Evolutionary conservation across 2,888 invertebrate species (phyloP).

Genomic region (Alviniconcha strummeri): DNA sequence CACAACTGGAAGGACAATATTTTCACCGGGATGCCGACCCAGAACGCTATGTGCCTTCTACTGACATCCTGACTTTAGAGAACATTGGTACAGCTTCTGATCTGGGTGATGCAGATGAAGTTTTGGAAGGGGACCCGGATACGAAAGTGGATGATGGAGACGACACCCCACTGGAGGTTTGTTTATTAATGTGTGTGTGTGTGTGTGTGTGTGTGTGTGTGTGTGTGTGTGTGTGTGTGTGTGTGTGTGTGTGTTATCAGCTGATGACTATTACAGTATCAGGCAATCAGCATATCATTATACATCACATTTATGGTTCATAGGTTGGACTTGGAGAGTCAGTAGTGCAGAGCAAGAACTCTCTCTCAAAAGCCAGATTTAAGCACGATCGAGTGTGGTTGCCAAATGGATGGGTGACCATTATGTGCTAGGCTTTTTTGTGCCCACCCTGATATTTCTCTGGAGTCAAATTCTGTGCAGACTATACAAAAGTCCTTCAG

Average conservation of each 20-base stretch:
- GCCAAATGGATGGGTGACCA: too few relatives aligned
- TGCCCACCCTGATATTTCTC: too few relatives aligned
- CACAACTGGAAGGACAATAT: constrained; percentile 46
- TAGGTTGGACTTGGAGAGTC: too few relatives aligned
- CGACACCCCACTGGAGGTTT: constrained; percentile 48
- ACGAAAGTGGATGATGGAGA: constrained; percentile 41
- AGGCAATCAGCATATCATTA: too few relatives aligned
- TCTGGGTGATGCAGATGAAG: constrained; percentile 43
- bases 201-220: constrained; percentile 8
- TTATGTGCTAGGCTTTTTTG: too few relatives aligned
- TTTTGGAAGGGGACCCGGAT: neutral
- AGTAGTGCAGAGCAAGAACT: too few relatives aligned
- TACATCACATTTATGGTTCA: too few relatives aligned
- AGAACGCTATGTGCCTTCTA: constrained; percentile 53
- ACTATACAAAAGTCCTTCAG: too few relatives aligned
- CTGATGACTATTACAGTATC: too few relatives aligned
- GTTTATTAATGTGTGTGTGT: neutral
- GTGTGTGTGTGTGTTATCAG: neutral
- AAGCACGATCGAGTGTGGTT: too few relatives aligned
- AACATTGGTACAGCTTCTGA: constrained; percentile 44
- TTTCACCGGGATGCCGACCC: constrained; percentile 52
- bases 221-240: neutral
- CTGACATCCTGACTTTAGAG: constrained; percentile 63
- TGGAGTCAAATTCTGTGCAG: too few relatives aligned
- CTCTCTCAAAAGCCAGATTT: too few relatives aligned